These are phyloP conservation scores for Papilio glaucus DNA, from an alignment of 1,140 invertebrate species.

Conservation along the genomic window DNA sequence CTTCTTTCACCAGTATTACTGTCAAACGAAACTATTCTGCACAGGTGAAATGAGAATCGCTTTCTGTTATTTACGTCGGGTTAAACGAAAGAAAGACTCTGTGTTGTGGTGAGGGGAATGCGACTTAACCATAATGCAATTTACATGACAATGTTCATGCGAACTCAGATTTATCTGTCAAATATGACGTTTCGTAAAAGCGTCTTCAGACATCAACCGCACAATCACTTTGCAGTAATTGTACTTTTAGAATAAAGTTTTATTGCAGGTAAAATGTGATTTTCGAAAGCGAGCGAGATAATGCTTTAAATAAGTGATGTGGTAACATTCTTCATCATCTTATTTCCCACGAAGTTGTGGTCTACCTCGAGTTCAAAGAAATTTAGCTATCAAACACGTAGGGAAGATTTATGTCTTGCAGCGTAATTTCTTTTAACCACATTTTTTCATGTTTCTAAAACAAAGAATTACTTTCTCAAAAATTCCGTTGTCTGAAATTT, in stretches of 20 bases:
- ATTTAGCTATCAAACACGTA: no score
- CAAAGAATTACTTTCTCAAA: no score
- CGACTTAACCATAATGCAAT: neutral
- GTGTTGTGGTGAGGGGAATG: conserved; percentile 1
- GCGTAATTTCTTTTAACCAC: no score
- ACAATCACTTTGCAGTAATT: conserved; percentile 2
- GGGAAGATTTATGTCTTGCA: no score
- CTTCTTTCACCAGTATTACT: neutral
- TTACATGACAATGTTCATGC: neutral
- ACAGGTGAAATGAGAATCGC: conserved; percentile 11
- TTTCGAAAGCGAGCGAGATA: conserved; percentile 57
- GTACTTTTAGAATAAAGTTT: conserved; percentile 7
- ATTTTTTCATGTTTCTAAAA: no score
- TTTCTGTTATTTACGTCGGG: neutral
- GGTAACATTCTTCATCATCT: conserved; percentile 48
- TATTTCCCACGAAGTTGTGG: conserved; percentile 43
- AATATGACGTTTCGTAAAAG: neutral
- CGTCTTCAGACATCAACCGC: conserved; percentile 3
- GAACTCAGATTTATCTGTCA: neutral
- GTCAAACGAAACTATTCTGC: neutral
- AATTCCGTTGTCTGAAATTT: neutral
- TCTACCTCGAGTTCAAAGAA: conserved; percentile 43
- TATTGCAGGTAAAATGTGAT: conserved; percentile 35
- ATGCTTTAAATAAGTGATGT: conserved; percentile 59
- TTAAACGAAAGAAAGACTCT: neutral